Conservation (phyloP, 2,113 vertebrate species). For the Hucho hucho region DNA sequence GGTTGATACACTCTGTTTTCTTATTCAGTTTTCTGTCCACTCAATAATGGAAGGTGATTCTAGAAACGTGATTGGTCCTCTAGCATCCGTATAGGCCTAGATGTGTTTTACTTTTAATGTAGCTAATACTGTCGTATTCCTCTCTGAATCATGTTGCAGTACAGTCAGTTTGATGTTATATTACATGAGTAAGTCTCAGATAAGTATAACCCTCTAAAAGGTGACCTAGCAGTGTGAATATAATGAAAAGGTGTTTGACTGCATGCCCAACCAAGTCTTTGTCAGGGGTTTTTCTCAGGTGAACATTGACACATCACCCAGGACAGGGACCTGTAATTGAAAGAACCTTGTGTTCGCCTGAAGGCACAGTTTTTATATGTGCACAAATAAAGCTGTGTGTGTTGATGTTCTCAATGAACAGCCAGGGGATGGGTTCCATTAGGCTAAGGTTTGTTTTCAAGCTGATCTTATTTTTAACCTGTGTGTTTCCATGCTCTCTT, state of each 20-base stretch:
- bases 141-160: too few relatives aligned
- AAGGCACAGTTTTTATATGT: not conserved
- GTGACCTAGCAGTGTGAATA: not conserved
- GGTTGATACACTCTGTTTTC: too few relatives aligned
- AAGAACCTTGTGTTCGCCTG: conserved; percentile 21
- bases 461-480: conserved; percentile 15
- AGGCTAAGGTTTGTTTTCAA: conserved; percentile 7
- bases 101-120: not conserved
- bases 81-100: not conserved
- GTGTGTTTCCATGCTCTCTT: not conserved
- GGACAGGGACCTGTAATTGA: conserved; percentile 37
- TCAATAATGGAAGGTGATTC: too few relatives aligned
- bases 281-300: conserved; percentile 20
- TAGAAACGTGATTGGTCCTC: too few relatives aligned
- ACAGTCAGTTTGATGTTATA: too few relatives aligned
- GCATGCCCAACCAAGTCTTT: conserved; percentile 4
- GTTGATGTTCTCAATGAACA: conserved; percentile 1
- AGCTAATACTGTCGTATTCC: too few relatives aligned
- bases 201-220: too few relatives aligned
- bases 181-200: too few relatives aligned
- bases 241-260: conserved; percentile 5
- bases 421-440: conserved; percentile 18
- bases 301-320: conserved; percentile 26
- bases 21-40: too few relatives aligned
- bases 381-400: not conserved